Percentiles rank a stretch among this genome's conserved stretches.
Conservation (phyloP, 53 echinoderm and acorn worm species). For the Mesocentrotus franciscanus region DNA sequence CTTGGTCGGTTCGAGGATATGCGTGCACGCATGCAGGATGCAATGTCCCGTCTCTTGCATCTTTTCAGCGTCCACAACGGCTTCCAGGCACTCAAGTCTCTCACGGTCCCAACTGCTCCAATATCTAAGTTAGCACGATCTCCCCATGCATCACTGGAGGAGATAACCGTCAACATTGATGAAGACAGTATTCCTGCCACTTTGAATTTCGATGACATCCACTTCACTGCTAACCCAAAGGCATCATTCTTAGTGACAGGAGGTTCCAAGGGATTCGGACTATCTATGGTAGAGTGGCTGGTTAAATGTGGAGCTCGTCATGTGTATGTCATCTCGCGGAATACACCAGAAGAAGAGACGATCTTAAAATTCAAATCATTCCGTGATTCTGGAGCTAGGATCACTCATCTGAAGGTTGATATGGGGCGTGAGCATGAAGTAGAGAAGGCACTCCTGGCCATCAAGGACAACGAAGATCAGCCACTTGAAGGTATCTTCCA, state of each 20-base stretch:
- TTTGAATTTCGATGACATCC: conserved; percentile 92
- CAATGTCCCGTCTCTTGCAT: conserved; percentile 93
- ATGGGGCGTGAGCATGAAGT: conserved; percentile 85
- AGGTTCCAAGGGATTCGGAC: conserved; percentile 91
- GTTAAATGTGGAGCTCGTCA: conserved; percentile 91
- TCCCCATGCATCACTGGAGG: conserved; percentile 87
- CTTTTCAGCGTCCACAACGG: conserved; percentile 97
- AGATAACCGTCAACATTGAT: conserved; percentile 90
- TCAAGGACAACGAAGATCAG: conserved; percentile 85
- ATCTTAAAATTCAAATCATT: conserved; percentile 88
- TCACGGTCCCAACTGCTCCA: conserved; percentile 93
- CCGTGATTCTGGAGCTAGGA: conserved; percentile 88
- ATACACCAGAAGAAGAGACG: conserved; percentile 89
- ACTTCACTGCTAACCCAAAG: conserved; percentile 81
- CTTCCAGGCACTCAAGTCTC: conserved; percentile 93
- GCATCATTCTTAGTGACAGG: conserved; percentile 94
- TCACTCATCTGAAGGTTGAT: conserved; percentile 87
- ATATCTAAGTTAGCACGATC: conserved; percentile 91
- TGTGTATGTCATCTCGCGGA: conserved; percentile 89
- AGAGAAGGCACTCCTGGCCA: conserved; percentile 84
- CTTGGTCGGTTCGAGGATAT: conserved; percentile 88
- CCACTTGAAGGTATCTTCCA: conserved; percentile 95
- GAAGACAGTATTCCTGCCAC: conserved; percentile 91
- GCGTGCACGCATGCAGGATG: conserved; percentile 91
- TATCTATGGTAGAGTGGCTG: conserved; percentile 91